These are phyloP conservation scores for Phragmatobia fuliginosa DNA, from an alignment of 2,888 invertebrate species.

Conservation along the genomic window DNA sequence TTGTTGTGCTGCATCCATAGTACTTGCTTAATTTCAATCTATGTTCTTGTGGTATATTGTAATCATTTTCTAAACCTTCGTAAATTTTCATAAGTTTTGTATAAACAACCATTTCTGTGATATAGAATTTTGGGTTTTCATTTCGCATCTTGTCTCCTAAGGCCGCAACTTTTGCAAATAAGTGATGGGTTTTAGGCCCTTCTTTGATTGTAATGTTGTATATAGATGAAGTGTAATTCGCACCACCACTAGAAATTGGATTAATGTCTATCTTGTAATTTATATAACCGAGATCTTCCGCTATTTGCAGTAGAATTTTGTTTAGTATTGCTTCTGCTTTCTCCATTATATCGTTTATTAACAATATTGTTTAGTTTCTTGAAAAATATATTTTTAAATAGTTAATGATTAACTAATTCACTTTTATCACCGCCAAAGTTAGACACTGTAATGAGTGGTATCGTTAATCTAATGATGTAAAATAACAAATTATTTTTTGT, in stretches of 20 bases:
- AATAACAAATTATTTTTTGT: neutral
- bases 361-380: no score
- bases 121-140: slow-evolving; percentile 12
- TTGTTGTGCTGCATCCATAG: slow-evolving; percentile 48
- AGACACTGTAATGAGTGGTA: neutral
- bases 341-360: no score
- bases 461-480: neutral
- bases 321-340: neutral
- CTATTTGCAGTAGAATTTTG: slow-evolving; percentile 21
- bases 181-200: neutral
- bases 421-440: neutral
- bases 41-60: slow-evolving; percentile 42
- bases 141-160: slow-evolving; percentile 27
- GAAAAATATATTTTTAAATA: no score
- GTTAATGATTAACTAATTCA: no score
- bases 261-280: slow-evolving; percentile 24
- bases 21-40: slow-evolving; percentile 50
- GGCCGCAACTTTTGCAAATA: slow-evolving; percentile 38
- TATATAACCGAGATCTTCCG: slow-evolving; percentile 23
- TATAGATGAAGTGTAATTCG: slow-evolving; percentile 39
- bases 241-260: slow-evolving; percentile 32
- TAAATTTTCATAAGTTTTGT: slow-evolving; percentile 33
- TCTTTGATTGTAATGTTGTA: slow-evolving; percentile 24
- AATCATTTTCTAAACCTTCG: slow-evolving; percentile 34
- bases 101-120: slow-evolving; percentile 43